phyloP scores from a whole-genome alignment of 2,888 invertebrate species.

The Monopis laevigella region DNA sequence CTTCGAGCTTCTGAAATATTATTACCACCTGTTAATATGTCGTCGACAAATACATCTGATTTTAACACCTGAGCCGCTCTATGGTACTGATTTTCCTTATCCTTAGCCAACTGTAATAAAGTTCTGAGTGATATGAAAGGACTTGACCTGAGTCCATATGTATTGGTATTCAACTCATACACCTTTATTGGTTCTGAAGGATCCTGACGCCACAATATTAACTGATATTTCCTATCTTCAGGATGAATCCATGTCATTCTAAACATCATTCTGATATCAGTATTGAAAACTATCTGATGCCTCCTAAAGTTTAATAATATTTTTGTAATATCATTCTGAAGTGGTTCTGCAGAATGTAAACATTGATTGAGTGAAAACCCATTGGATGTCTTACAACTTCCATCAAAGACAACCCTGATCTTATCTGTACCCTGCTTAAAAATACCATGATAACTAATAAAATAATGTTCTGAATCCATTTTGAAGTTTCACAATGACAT shows the following conservation, averaged over 20 bases:
- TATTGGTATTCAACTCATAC: slow-evolving; percentile 10
- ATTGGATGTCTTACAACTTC: not conserved
- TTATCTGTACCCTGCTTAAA: slow-evolving; percentile 4
- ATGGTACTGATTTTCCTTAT: not conserved
- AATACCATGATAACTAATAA: slow-evolving; percentile 8
- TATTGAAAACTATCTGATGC: slow-evolving; percentile 10
- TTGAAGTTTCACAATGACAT: slow-evolving; percentile 1
- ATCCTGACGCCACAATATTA: slow-evolving; percentile 12
- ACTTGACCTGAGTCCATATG: slow-evolving; percentile 13
- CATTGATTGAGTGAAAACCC: slow-evolving; percentile 9
- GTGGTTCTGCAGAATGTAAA: slow-evolving; percentile 11
- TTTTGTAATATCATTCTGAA: slow-evolving; percentile 9
- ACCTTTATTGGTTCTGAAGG: not conserved
- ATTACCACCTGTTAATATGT: slow-evolving; percentile 8
- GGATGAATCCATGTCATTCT: slow-evolving; percentile 9
- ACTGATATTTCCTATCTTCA: slow-evolving; percentile 11
- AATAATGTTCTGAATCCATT: not conserved
- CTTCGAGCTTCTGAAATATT: slow-evolving; percentile 1
- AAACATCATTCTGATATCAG: slow-evolving; percentile 15
- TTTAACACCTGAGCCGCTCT: slow-evolving; percentile 1
- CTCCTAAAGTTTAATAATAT: slow-evolving; percentile 10
- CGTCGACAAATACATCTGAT: slow-evolving; percentile 1
- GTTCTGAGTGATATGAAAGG: slow-evolving; percentile 12
- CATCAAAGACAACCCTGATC: slow-evolving; percentile 9
- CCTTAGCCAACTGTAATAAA: slow-evolving; percentile 10